phyloP scores from a whole-genome alignment of 2,888 invertebrate genomes.

The Scaptomyza caliginosa region DNA sequence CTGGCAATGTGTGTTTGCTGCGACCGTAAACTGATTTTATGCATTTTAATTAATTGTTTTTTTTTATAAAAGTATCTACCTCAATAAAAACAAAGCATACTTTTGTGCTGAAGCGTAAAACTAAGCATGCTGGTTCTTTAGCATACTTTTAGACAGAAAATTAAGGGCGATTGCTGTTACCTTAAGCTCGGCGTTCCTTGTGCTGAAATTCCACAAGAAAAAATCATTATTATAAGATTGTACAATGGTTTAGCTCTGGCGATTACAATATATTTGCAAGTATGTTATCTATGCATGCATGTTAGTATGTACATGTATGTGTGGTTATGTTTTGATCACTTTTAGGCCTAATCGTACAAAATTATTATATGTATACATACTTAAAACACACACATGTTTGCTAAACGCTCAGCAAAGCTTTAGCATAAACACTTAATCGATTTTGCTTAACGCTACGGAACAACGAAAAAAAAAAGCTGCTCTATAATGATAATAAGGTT shows the following conservation, averaged over 20 bases:
- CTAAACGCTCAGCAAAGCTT: constrained; percentile 21
- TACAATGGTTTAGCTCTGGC: constrained; percentile 2
- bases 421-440: constrained; percentile 19
- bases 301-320: constrained; percentile 3
- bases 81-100: no score
- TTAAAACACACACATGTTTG: constrained; percentile 5
- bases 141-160: no score
- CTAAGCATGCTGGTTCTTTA: no score
- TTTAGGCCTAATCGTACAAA: constrained; percentile 36
- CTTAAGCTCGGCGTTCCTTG: no score
- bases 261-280: constrained; percentile 25
- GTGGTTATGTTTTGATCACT: constrained; percentile 39
- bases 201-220: no score
- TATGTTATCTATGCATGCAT: neutral
- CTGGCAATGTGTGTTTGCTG: neutral
- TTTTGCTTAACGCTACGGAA: constrained; percentile 28
- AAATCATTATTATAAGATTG: neutral
- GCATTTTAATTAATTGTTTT: no score
- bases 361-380: constrained; percentile 17
- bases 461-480: constrained; percentile 4
- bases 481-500: constrained; percentile 1
- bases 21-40: no score
- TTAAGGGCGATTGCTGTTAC: no score
- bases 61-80: no score
- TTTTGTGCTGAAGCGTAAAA: no score